Percentiles rank a stretch among this genome's conserved stretches.
Evolutionary conservation across 1,140 invertebrate genomes (phyloP).

Genomic region (Sycophila sp.): DNA sequence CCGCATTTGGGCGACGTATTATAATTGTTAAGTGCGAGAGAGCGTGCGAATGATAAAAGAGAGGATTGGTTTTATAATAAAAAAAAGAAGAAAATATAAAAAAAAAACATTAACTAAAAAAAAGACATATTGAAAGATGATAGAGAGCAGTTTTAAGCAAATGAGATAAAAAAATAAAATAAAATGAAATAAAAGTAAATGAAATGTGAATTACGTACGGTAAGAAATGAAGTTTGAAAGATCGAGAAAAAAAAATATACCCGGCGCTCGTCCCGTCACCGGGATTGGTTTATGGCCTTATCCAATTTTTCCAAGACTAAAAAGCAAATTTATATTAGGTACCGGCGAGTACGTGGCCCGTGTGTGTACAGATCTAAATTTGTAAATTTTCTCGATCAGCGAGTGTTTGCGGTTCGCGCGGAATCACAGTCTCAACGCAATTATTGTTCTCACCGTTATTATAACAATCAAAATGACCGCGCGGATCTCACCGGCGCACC

Average conservation of each 20-base stretch:
- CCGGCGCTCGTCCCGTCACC: constrained; percentile 61
- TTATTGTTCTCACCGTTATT: constrained; percentile 30
- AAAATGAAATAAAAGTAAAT: background rate
- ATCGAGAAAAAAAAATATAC: constrained; percentile 54
- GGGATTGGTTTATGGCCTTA: constrained; percentile 67
- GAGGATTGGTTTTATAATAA: constrained; percentile 57
- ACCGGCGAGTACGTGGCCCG: constrained; percentile 41
- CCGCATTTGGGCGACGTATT: constrained; percentile 42
- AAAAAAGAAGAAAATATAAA: constrained; percentile 43
- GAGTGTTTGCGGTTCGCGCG: constrained; percentile 59
- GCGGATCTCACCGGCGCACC: too few relatives aligned
- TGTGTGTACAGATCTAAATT: constrained; percentile 61
- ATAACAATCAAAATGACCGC: constrained; percentile 40
- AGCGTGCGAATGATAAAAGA: constrained; percentile 32
- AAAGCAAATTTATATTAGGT: constrained; percentile 67
- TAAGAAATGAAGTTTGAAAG: constrained; percentile 20
- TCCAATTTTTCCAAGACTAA: constrained; percentile 66
- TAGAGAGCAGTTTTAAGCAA: constrained; percentile 7
- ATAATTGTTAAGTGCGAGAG: constrained; percentile 42
- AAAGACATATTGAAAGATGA: constrained; percentile 37
- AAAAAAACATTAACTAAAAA: constrained; percentile 36
- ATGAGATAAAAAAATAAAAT: background rate
- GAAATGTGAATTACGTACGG: constrained; percentile 26
- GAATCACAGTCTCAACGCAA: constrained; percentile 35
- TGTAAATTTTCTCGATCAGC: constrained; percentile 60